Base-by-base conservation (phyloP, 2,113 vertebrate genomes). In the Trinectes maculatus region DNA sequence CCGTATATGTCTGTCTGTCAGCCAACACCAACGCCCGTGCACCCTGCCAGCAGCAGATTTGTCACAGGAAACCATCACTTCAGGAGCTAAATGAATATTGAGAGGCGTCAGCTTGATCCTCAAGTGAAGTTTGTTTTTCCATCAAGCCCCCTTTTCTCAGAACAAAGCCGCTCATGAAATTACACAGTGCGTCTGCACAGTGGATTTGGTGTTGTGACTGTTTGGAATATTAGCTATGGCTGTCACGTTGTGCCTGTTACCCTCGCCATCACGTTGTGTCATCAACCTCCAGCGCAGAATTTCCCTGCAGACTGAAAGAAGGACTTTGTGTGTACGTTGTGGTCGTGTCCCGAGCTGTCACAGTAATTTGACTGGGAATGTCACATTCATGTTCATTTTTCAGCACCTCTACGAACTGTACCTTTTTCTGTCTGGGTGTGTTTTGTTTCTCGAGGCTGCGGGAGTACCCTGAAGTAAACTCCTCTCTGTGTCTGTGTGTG, bases 41-140 rank as follows among this genome's bases (percentile, higher is more conserved):
- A 22, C 9, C 21, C 56, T 54, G 52, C 26, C 63, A 74, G 56
- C 25, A 56, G 46, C 67, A 68, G 44, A 47, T 48, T 9, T 34
- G 55, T 22, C 66, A 69, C 74, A 82, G 81, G 85, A 88, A 83
- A 68, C 44, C 65, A 81, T 83, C 77, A 66, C 74, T 76, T 75
- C 54, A 71, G 21, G 24, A 62, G 36, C 43, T 28, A 74, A 77
- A 68, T 46, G 22, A 60, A 48, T 34, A 47, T 43, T 33, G 47
- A 64, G 46, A 69, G 49, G 60, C 26, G 13, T 71, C 66, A 61
- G 39, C 12, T 16, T 44, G 39, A 47, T 37, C 39, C 15, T 31
- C 13, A 28, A 69, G 22, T 16, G 16, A 39, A 52, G 29, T 40
- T 37, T 24, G 15, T 28, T 34, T 74, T 13, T 29, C 31, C 29